Evolutionary conservation across 2,888 invertebrate genomes (phyloP).

Genomic region (Boloria selene): DNA sequence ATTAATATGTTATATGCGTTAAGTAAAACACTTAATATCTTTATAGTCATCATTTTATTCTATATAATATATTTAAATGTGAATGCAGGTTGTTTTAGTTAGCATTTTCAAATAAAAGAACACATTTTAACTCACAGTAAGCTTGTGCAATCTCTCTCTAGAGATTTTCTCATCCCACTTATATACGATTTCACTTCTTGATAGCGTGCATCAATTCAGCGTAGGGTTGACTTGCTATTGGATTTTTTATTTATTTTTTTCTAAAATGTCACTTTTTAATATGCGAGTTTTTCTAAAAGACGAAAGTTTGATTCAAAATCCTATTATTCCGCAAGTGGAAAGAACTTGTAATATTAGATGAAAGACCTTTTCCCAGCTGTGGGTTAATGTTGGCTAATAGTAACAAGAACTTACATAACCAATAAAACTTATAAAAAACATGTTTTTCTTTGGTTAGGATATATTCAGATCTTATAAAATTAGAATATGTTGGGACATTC

Average conservation of each 20-base stretch:
- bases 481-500: too few species aligned
- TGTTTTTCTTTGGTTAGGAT: too few species aligned
- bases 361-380: too few species aligned
- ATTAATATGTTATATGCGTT: too few species aligned
- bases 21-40: too few species aligned
- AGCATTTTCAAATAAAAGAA: constrained; percentile 3
- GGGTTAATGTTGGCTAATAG: too few species aligned
- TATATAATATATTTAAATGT: background rate
- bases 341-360: too few species aligned
- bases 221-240: background rate
- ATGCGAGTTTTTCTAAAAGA: background rate
- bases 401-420: too few species aligned
- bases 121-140: constrained; percentile 14
- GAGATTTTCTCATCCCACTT: constrained; percentile 11
- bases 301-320: too few species aligned
- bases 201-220: background rate
- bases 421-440: too few species aligned
- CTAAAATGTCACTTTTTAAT: background rate
- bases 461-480: too few species aligned
- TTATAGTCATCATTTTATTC: background rate
- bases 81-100: constrained; percentile 1
- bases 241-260: background rate
- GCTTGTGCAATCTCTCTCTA: constrained; percentile 10
- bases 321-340: too few species aligned
- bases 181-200: constrained; percentile 7